phyloP scores from a whole-genome alignment of 92 coral and sea anemone genomes.

The Meandrina meandrites region DNA sequence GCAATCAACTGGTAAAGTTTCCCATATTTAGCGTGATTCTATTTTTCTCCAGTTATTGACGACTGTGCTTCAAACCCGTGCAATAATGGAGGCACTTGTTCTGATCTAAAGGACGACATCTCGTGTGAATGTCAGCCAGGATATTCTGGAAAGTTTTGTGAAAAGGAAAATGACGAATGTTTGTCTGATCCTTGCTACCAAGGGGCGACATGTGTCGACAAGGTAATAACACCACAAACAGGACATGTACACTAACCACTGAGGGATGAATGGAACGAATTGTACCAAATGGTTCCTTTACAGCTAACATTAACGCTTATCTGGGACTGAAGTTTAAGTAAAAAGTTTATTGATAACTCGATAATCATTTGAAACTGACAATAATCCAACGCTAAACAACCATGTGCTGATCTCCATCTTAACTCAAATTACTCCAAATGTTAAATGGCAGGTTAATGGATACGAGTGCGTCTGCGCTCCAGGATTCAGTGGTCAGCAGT shows the following conservation, averaged over 20 bases:
- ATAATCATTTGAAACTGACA: too few relatives aligned
- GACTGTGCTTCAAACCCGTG: conserved; percentile 95
- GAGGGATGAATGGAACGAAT: neutral
- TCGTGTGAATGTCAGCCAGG: conserved; percentile 84
- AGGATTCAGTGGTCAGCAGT: conserved; percentile 82
- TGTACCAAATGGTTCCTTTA: too few relatives aligned
- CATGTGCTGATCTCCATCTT: too few relatives aligned
- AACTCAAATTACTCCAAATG: neutral
- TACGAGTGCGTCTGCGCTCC: conserved; percentile 89
- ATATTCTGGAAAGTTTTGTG: conserved; percentile 84
- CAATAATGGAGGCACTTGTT: conserved; percentile 86
- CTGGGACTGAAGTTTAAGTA: too few relatives aligned
- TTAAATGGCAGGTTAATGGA: conserved; percentile 70
- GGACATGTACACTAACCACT: too few relatives aligned
- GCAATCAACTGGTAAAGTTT: neutral
- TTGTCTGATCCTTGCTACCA: conserved; percentile 94
- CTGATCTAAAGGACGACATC: conserved; percentile 72
- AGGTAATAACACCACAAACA: conserved; percentile 49
- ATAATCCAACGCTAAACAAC: too few relatives aligned
- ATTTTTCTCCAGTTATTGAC: conserved; percentile 64
- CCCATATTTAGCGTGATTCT: neutral
- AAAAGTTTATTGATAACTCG: too few relatives aligned
- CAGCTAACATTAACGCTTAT: too few relatives aligned
- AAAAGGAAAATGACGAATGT: conserved; percentile 84
- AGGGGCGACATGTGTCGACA: conserved; percentile 91